Evolutionary conservation across 2,113 vertebrate species (phyloP), one percentile per base, ranked within the genome.

Genomic region (Cyrtonyx montezumae): DNA sequence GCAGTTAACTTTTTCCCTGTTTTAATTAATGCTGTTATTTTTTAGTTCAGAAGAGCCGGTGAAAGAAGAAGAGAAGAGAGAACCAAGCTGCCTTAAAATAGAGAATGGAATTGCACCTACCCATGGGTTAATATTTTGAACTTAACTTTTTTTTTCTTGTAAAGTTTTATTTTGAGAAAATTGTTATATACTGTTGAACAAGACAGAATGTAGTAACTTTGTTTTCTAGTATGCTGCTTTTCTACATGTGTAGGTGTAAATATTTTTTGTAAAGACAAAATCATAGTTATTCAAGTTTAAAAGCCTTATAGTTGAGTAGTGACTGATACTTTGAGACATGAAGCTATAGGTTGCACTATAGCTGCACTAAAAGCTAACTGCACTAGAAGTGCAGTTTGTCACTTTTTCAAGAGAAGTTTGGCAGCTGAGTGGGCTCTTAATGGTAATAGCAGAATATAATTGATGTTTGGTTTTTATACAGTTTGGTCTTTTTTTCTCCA

Each of bases 41-140:
- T 96, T 93, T 37, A 98, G 98, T 76, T 95, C 73, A 83, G 96
- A 97, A 65, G 95, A 96, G 25, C 91, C 92, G 79, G 75, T 96
- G 37, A 97, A 98, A 87, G 97, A 98, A 85, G 98, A 97, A 93
- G 97, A 97, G 81, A 98, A 97, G 56, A 97, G 86, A 91, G 98
- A 98, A 40, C 91, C 96, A 79, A 97, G 76, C 30, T 96, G 98
- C 92, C 95, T 99, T 42, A 97, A 98, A 86, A 96, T 99, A 95
- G 99, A 99, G 70, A 98, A 90, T 53, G 98, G 98, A 91, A 97
- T 99, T 67, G 98, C 99, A 42, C 98, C 99, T 12, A 98, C 40
- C 73, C 98, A 99, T 53, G 99, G 99, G 99, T 99, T 91, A 97
- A 98, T 96, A 28, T 66, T 53, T 53, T 53, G 9, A 28, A 17